Percentiles rank a stretch among this genome's conserved stretches.
Conservation (phyloP, 37 sponge, comb jelly and placozoan genomes). For the Halichondria panicea region DNA sequence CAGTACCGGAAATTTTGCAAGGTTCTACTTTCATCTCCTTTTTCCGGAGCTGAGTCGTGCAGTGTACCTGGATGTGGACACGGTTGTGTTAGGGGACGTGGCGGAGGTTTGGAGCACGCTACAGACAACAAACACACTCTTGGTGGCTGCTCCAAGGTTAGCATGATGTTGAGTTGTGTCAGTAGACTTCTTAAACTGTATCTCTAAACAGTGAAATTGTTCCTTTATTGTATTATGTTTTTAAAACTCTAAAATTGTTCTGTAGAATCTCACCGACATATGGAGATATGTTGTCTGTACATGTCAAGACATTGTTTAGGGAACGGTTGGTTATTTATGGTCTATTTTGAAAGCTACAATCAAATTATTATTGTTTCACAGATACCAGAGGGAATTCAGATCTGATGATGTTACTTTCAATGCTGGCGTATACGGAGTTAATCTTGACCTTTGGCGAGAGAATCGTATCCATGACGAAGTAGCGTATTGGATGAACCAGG, state of each 20-base stretch:
- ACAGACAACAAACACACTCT: background rate
- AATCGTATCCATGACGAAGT: conserved; percentile 43
- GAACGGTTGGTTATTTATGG: conserved; percentile 27
- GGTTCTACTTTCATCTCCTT: conserved; percentile 34
- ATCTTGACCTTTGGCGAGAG: conserved; percentile 66
- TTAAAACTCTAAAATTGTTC: background rate
- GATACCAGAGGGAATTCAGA: conserved; percentile 46
- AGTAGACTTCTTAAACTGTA: background rate
- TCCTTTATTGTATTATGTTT: conserved; percentile 10
- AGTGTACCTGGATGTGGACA: conserved; percentile 53
- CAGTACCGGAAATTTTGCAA: conserved; percentile 76
- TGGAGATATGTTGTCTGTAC: conserved; percentile 36
- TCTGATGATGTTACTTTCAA: conserved; percentile 66
- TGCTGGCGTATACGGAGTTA: conserved; percentile 79
- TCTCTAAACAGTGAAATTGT: background rate
- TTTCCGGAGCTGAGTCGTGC: conserved; percentile 42
- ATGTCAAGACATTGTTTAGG: conserved; percentile 25
- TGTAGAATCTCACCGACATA: conserved; percentile 29
- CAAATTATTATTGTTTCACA: background rate
- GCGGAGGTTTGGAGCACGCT: conserved; percentile 18
- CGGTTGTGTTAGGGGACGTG: conserved; percentile 27
- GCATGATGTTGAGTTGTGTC: background rate
- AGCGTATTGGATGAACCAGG: conserved; percentile 73
- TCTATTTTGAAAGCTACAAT: background rate
- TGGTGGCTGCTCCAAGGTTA: conserved; percentile 50